A percentile compares a stretch with the other conserved stretches of the same genome.
Conservation (phyloP, 2,888 invertebrate species). For the Platycnemis pennipes region DNA sequence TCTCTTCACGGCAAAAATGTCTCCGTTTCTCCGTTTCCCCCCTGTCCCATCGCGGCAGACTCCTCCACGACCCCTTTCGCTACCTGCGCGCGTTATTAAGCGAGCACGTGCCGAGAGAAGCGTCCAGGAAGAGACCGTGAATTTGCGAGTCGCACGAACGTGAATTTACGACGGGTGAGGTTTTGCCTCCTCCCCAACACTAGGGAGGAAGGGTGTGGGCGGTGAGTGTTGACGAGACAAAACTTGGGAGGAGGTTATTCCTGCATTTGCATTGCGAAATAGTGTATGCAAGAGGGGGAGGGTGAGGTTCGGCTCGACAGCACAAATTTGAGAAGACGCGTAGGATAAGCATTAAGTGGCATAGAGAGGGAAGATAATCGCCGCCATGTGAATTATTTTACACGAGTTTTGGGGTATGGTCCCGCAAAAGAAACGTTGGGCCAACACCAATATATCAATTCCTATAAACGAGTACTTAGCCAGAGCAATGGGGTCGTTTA, state of each 20-base stretch:
- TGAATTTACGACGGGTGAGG: conserved; percentile 42
- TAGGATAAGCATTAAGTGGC: not conserved
- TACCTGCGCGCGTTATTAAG: not conserved
- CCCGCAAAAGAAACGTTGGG: too few species aligned
- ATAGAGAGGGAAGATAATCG: too few species aligned
- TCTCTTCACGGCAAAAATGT: not conserved
- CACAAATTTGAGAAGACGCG: not conserved
- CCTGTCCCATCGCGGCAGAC: not conserved
- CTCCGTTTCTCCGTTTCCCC: not conserved
- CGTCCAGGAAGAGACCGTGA: conserved; percentile 48
- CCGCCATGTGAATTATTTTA: too few species aligned
- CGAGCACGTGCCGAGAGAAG: not conserved
- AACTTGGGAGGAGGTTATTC: not conserved
- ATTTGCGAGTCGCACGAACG: conserved; percentile 27
- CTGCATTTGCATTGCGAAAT: not conserved
- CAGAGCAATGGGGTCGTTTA: too few species aligned
- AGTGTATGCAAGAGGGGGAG: not conserved
- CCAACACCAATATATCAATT: too few species aligned
- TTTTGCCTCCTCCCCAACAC: not conserved
- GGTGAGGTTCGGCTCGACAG: not conserved
- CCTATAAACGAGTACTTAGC: too few species aligned
- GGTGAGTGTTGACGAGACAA: not conserved
- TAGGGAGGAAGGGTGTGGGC: not conserved
- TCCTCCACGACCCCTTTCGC: not conserved
- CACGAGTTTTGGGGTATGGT: too few species aligned